Percentiles rank a stretch among this genome's conserved stretches.
These are phyloP conservation scores for Mormyrops boulengeri DNA, from an alignment of 2,797 vertebrate genomes.

Conservation along the genomic window DNA sequence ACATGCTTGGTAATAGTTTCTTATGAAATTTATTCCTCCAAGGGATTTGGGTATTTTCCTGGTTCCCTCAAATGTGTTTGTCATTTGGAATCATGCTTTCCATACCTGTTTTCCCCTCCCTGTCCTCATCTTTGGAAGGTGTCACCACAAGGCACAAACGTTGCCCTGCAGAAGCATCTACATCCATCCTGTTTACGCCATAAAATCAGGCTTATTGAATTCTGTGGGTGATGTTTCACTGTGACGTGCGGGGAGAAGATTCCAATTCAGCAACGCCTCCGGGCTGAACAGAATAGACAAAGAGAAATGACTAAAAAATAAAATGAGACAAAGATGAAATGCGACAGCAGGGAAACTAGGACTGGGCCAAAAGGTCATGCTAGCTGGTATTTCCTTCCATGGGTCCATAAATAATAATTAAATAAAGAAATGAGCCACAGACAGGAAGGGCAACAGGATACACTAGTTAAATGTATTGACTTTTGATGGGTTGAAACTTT, in stretches of 20 bases:
- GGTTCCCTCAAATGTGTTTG: background rate
- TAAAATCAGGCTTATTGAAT: background rate
- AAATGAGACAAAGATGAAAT: background rate
- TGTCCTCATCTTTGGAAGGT: background rate
- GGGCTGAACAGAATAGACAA: background rate
- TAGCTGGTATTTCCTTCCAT: background rate
- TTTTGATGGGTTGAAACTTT: background rate
- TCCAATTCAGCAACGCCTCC: background rate
- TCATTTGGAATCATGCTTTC: background rate
- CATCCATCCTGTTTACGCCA: background rate
- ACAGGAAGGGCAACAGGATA: background rate
- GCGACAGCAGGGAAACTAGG: background rate
- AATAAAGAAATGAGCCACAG: background rate
- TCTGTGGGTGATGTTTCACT: background rate
- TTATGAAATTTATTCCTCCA: background rate
- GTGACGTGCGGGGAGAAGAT: background rate
- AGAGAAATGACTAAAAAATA: background rate
- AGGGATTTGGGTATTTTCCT: background rate
- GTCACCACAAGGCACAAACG: background rate
- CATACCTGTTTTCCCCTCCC: background rate
- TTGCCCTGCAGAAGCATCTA: background rate
- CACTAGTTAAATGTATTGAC: slow-evolving; percentile 8
- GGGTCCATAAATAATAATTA: background rate
- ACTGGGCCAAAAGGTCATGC: background rate
- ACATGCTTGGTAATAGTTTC: background rate